These are phyloP conservation scores for Sula dactylatra DNA, from an alignment of 2,113 vertebrate species.

Conservation along the genomic window DNA sequence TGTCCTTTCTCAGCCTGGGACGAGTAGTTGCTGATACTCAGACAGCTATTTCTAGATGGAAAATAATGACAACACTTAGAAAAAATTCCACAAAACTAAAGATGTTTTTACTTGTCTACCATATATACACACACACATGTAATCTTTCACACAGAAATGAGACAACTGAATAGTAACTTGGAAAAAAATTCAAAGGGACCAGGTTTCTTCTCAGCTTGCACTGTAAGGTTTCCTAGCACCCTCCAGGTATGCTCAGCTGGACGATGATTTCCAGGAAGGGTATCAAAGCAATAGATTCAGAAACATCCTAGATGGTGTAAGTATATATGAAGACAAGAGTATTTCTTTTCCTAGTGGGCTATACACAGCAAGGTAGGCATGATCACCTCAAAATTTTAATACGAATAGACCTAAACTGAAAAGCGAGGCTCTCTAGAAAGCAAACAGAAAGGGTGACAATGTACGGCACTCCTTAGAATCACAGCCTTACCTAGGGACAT, in stretches of 20 bases:
- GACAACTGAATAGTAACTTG: neutral
- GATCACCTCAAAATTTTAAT: neutral
- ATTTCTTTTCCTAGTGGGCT: neutral
- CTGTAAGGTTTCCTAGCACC: neutral
- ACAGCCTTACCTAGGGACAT: neutral
- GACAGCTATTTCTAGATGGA: neutral
- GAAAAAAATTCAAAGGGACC: neutral
- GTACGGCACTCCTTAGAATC: neutral
- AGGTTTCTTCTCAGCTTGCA: neutral
- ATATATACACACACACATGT: neutral
- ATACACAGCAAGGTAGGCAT: neutral
- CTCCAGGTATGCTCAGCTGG: neutral
- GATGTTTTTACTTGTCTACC: neutral
- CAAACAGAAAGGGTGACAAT: neutral
- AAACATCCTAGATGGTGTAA: neutral
- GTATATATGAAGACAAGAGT: neutral
- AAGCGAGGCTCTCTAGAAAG: neutral
- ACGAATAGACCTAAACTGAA: neutral
- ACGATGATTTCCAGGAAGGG: neutral
- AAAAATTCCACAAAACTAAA: neutral
- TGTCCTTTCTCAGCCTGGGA: neutral
- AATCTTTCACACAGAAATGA: neutral
- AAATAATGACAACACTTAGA: neutral
- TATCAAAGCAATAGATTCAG: neutral
- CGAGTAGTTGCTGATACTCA: neutral